phyloP scores from a whole-genome alignment of 2,888 invertebrate species.

The Dysmachus trigonus region DNA sequence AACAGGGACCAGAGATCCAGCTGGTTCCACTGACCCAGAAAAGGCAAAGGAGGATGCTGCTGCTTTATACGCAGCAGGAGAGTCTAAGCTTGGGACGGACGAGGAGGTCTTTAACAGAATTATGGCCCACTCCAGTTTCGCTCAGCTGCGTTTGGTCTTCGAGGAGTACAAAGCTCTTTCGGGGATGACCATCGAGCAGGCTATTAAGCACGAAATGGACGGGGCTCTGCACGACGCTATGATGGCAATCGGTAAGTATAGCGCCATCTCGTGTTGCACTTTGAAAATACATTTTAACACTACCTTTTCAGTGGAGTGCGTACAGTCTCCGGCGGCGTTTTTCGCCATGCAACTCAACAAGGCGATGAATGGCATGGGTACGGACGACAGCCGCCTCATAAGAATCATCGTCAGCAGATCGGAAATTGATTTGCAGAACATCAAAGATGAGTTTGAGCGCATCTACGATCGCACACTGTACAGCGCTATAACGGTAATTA shows the following conservation, averaged over 20 bases:
- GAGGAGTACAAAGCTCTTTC: conserved; percentile 78
- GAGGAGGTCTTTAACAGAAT: conserved; percentile 78
- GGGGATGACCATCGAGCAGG: conserved; percentile 78
- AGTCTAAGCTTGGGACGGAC: conserved; percentile 77
- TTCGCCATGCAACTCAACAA: conserved; percentile 74
- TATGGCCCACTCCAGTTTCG: conserved; percentile 78
- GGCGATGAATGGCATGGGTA: conserved; percentile 77
- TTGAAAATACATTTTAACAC: not conserved
- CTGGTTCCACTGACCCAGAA: conserved; percentile 69
- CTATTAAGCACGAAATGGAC: conserved; percentile 72
- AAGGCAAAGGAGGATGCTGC: conserved; percentile 79
- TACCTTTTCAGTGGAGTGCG: conserved; percentile 72
- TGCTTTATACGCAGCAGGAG: conserved; percentile 75
- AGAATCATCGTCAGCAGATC: conserved; percentile 76
- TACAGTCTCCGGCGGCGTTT: conserved; percentile 72
- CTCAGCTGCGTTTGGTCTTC: conserved; percentile 74
- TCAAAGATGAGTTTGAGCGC: conserved; percentile 76
- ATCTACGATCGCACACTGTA: conserved; percentile 75
- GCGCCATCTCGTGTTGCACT: not conserved
- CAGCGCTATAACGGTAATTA: conserved; percentile 71
- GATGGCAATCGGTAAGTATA: conserved; percentile 72
- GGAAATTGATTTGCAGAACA: conserved; percentile 75
- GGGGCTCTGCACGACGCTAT: conserved; percentile 76
- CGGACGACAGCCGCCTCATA: conserved; percentile 76
- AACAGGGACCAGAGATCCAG: conserved; percentile 74